A percentile compares a stretch with the other conserved stretches of the same genome.
Evolutionary conservation across 2,888 invertebrate genomes (phyloP).

Genomic region (Bhutanitis thaidina): DNA sequence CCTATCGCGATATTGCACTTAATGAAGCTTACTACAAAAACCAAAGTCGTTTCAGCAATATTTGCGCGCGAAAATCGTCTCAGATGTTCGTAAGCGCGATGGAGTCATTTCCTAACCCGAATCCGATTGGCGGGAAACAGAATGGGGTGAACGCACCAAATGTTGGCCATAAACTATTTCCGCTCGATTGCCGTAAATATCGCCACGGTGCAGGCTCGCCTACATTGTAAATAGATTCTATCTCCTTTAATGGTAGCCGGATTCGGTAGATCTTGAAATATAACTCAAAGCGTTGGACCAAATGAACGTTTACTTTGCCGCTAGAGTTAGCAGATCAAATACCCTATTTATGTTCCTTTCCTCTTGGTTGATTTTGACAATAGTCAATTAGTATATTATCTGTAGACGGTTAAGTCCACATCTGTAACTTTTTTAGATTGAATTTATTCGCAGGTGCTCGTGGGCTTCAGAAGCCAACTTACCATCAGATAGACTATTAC

Average conservation of each 20-base stretch:
- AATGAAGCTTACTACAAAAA: background rate
- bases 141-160: constrained; percentile 46
- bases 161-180: constrained; percentile 50
- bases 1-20: too few relatives aligned
- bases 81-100: background rate
- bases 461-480: too few relatives aligned
- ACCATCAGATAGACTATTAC: too few relatives aligned
- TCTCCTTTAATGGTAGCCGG: constrained; percentile 11
- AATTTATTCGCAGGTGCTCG: too few relatives aligned
- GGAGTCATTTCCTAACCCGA: constrained; percentile 8
- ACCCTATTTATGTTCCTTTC: too few relatives aligned
- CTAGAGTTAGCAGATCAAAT: background rate
- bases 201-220: constrained; percentile 15
- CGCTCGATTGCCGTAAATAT: constrained; percentile 39
- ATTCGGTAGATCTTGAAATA: constrained; percentile 11
- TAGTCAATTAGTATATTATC: too few relatives aligned
- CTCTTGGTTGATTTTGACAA: too few relatives aligned
- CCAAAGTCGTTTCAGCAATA: background rate
- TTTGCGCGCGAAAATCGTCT: background rate
- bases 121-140: constrained; percentile 11
- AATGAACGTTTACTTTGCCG: constrained; percentile 14
- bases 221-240: constrained; percentile 24
- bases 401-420: too few relatives aligned
- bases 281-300: background rate
- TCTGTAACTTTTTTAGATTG: too few relatives aligned